These are phyloP conservation scores for Hemicordylus capensis DNA, from an alignment of 2,113 vertebrate genomes.

Conservation along the genomic window DNA sequence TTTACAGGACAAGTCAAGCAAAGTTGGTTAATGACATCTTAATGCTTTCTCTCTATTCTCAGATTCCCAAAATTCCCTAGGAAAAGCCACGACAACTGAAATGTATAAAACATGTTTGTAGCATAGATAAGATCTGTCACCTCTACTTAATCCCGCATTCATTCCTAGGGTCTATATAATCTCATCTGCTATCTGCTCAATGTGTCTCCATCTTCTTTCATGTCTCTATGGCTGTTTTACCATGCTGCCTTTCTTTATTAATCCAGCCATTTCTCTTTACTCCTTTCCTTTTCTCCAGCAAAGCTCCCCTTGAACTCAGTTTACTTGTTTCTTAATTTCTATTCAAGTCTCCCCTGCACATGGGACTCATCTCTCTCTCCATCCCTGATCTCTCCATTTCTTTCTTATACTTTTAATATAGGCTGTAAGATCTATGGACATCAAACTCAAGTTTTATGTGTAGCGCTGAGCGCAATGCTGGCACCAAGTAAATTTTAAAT, in stretches of 20 bases:
- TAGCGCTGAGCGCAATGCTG: background rate
- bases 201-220: background rate
- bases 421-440: background rate
- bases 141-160: background rate
- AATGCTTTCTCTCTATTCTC: background rate
- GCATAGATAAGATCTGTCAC: background rate
- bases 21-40: background rate
- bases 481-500: background rate
- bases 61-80: background rate
- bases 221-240: background rate
- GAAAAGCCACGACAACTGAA: background rate
- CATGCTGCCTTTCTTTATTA: background rate
- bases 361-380: background rate
- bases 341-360: background rate
- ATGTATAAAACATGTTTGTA: background rate
- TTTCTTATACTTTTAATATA: background rate
- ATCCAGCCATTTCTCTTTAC: background rate
- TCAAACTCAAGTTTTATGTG: background rate
- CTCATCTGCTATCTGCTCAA: background rate
- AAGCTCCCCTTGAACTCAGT: background rate
- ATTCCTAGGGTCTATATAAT: background rate
- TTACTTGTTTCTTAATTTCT: background rate
- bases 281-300: background rate
- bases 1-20: background rate
- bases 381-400: background rate